Conservation (phyloP, 1,140 invertebrate species). For the Rhopalosiphum maidis region DNA sequence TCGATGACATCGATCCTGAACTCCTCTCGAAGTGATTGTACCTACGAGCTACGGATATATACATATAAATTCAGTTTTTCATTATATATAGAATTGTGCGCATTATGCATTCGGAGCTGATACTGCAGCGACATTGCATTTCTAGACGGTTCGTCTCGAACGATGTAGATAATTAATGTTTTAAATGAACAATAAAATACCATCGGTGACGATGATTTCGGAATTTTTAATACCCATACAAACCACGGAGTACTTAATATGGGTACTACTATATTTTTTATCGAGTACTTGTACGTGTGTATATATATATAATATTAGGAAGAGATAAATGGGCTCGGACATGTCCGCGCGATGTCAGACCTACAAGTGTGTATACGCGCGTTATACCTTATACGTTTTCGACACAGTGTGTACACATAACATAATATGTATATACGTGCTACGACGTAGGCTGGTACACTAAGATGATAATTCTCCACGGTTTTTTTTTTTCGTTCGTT, state of each 20-base stretch:
- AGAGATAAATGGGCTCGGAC: not conserved
- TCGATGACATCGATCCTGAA: not conserved
- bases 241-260: not conserved
- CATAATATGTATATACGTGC: not conserved
- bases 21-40: not conserved
- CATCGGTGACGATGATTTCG: not conserved
- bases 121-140: not conserved
- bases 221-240: not conserved
- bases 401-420: not conserved
- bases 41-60: too few relatives aligned
- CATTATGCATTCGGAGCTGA: not conserved
- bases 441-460: not conserved
- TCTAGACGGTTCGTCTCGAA: not conserved
- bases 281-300: not conserved
- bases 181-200: not conserved
- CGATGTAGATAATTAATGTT: not conserved
- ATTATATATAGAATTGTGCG: not conserved
- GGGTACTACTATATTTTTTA: not conserved
- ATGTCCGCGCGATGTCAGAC: not conserved
- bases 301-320: not conserved
- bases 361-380: not conserved
- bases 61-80: not conserved
- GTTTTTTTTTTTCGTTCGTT: not conserved
- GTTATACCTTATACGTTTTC: slow-evolving; percentile 1
- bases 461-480: not conserved